Conservation (phyloP, 2,888 invertebrate species). For the Melangyna quadrimaculata region DNA sequence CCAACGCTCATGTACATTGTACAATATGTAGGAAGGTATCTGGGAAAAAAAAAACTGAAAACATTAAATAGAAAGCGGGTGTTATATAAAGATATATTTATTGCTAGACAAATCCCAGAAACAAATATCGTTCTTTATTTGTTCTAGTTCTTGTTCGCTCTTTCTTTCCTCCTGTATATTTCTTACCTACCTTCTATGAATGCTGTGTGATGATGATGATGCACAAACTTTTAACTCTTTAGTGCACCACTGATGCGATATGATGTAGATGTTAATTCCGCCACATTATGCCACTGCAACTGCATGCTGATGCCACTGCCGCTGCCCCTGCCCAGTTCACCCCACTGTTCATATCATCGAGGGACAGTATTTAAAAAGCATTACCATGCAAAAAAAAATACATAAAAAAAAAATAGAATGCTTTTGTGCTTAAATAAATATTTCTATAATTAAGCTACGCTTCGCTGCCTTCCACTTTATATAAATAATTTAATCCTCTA, state of each 20-base stretch:
- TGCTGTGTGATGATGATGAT: background rate
- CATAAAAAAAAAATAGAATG: background rate
- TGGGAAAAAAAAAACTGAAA: no score
- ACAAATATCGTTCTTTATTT: no score
- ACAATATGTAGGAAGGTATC: no score
- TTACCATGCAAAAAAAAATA: background rate
- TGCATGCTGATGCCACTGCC: background rate
- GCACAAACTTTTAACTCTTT: conserved; percentile 5
- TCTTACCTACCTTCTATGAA: no score
- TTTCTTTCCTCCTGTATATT: no score
- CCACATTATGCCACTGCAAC: background rate
- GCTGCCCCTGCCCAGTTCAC: no score
- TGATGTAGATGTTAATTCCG: background rate
- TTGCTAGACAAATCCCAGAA: no score
- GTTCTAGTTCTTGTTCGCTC: no score
- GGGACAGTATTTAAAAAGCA: background rate
- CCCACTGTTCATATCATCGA: background rate
- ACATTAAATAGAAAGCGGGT: no score
- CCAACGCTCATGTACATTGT: no score
- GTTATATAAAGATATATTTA: no score
- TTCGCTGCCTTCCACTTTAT: background rate
- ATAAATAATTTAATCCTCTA: conserved; percentile 38
- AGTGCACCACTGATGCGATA: background rate
- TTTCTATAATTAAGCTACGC: conserved; percentile 30
- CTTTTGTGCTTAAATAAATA: conserved; percentile 35